phyloP scores from a whole-genome alignment of 2,888 invertebrate genomes.

The Amphiduros pacificus region DNA sequence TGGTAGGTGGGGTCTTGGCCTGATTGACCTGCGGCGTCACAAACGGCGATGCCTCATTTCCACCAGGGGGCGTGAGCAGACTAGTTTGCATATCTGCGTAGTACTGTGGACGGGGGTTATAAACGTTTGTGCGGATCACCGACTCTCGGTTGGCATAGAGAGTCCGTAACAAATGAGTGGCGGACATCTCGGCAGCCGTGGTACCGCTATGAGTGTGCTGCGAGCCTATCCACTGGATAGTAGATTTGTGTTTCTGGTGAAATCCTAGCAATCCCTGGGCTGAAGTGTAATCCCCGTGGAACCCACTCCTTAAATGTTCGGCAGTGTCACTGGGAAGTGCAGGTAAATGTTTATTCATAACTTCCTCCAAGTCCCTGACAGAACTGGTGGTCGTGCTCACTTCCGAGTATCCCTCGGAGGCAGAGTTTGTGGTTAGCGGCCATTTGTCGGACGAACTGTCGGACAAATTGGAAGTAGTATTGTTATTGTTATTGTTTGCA shows the following conservation, averaged over 20 bases:
- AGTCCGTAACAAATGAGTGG: slow-evolving; percentile 85
- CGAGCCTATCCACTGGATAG: slow-evolving; percentile 87
- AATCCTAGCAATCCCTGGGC: slow-evolving; percentile 63
- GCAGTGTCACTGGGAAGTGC: slow-evolving; percentile 8
- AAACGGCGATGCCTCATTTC: slow-evolving; percentile 49
- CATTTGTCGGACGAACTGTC: background rate
- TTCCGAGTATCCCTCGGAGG: background rate
- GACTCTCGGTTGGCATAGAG: slow-evolving; percentile 92
- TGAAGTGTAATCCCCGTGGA: slow-evolving; percentile 65
- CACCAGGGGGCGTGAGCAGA: slow-evolving; percentile 87
- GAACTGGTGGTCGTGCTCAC: slow-evolving; percentile 59
- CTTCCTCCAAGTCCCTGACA: slow-evolving; percentile 90
- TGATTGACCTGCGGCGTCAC: slow-evolving; percentile 6
- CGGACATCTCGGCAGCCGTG: slow-evolving; percentile 68
- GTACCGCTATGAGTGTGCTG: slow-evolving; percentile 63
- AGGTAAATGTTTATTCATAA: slow-evolving; percentile 90
- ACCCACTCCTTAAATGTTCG: slow-evolving; percentile 55
- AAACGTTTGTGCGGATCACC: slow-evolving; percentile 76
- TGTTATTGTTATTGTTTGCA: too few relatives aligned
- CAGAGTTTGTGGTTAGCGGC: slow-evolving; percentile 6
- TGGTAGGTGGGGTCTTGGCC: slow-evolving; percentile 22
- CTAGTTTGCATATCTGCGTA: slow-evolving; percentile 65
- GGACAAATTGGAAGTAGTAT: too few relatives aligned
- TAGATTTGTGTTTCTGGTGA: slow-evolving; percentile 44
- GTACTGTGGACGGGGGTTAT: slow-evolving; percentile 44